phyloP scores from a whole-genome alignment of 2,888 invertebrate genomes.

The Esperia sulphurella region DNA sequence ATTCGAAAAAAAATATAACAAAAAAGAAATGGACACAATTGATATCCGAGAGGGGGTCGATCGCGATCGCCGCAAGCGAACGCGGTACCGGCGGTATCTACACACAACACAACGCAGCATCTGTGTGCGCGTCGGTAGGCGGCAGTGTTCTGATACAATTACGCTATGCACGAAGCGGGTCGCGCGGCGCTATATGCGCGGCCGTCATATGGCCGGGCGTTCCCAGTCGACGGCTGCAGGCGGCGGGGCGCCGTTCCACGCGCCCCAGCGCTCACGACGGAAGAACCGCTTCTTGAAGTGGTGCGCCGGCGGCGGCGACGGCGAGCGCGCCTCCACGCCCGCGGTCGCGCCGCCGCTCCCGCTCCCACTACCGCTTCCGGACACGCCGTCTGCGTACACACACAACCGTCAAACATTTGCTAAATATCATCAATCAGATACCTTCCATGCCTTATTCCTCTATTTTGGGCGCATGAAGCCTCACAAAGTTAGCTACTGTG shows the following conservation, averaged over 20 bases:
- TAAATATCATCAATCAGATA: too few relatives aligned
- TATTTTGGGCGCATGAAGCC: too few relatives aligned
- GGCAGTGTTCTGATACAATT: slow-evolving; percentile 24
- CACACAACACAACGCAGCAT: slow-evolving; percentile 27
- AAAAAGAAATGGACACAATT: slow-evolving; percentile 42
- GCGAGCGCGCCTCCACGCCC: slow-evolving; percentile 42
- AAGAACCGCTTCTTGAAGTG: slow-evolving; percentile 93
- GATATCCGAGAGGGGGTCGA: slow-evolving; percentile 29
- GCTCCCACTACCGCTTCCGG: slow-evolving; percentile 43
- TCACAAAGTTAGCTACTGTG: too few relatives aligned
- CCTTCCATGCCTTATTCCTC: too few relatives aligned
- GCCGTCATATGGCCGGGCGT: slow-evolving; percentile 71
- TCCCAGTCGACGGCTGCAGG: slow-evolving; percentile 67
- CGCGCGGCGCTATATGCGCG: slow-evolving; percentile 40
- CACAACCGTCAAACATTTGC: too few relatives aligned
- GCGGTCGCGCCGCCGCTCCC: slow-evolving; percentile 29
- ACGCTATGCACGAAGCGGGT: slow-evolving; percentile 26
- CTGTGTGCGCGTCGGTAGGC: neutral
- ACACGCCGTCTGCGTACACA: slow-evolving; percentile 49
- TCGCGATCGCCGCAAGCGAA: slow-evolving; percentile 13
- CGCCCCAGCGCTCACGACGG: slow-evolving; percentile 85
- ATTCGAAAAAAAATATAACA: slow-evolving; percentile 68
- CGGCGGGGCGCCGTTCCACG: slow-evolving; percentile 67
- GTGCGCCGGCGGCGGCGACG: slow-evolving; percentile 56
- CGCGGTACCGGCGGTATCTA: slow-evolving; percentile 22